A percentile compares a stretch with the other conserved stretches of the same genome.
Conservation (phyloP, 2,797 vertebrate genomes). For the Enteromius trimaculatus region DNA sequence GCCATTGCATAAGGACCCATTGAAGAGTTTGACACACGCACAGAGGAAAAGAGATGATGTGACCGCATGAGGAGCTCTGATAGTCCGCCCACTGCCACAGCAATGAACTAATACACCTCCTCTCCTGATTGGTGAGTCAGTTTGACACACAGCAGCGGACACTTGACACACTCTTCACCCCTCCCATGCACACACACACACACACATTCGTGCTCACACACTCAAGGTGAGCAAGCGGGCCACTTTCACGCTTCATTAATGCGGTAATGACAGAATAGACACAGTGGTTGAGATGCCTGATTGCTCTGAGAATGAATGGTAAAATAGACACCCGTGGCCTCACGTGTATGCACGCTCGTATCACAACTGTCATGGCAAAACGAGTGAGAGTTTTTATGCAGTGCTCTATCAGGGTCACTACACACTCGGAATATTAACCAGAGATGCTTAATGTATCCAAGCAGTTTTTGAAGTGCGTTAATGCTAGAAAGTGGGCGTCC, state of each 20-base stretch:
- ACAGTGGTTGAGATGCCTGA: slow-evolving; percentile 66
- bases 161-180: slow-evolving; percentile 31
- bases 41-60: slow-evolving; percentile 33
- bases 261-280: slow-evolving; percentile 67
- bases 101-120: slow-evolving; percentile 53
- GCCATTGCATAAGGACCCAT: slow-evolving; percentile 11
- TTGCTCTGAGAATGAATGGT: slow-evolving; percentile 67
- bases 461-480: slow-evolving; percentile 22
- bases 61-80: slow-evolving; percentile 35
- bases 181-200: slow-evolving; percentile 24
- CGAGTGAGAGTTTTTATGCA: slow-evolving; percentile 10
- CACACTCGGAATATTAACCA: slow-evolving; percentile 17
- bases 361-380: slow-evolving; percentile 15
- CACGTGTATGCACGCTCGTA: slow-evolving; percentile 55
- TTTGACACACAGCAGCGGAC: slow-evolving; percentile 47
- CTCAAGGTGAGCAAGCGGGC: slow-evolving; percentile 71
- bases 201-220: slow-evolving; percentile 41
- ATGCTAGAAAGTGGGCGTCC: slow-evolving; percentile 29
- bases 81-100: slow-evolving; percentile 45
- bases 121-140: slow-evolving; percentile 55
- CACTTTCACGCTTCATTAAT: slow-evolving; percentile 77
- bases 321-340: slow-evolving; percentile 61
- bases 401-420: slow-evolving; percentile 1
- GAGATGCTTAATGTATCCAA: slow-evolving; percentile 42
- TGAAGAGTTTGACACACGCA: slow-evolving; percentile 23